Evolutionary conservation across 2,113 vertebrate genomes (phyloP).

Genomic region (Mellivora capensis): DNA sequence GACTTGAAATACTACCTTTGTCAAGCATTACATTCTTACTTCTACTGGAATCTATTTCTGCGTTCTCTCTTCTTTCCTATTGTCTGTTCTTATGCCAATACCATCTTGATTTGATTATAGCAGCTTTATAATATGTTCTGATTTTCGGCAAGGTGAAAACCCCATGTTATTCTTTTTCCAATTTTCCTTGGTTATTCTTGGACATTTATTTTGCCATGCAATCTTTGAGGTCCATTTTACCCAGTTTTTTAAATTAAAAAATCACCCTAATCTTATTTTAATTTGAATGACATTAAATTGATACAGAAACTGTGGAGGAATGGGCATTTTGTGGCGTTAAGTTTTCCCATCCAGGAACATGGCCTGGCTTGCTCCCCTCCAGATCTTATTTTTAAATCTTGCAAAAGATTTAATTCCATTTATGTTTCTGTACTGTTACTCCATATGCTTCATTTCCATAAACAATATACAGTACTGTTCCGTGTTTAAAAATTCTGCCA

Average conservation of each 20-base stretch:
- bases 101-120: constrained; percentile 19
- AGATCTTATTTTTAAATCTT: not conserved
- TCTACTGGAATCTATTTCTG: not conserved
- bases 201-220: constrained; percentile 10
- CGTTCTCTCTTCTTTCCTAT: not conserved
- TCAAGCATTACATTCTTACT: not conserved
- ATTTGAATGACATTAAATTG: constrained; percentile 18
- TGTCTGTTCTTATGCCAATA: not conserved
- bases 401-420: not conserved
- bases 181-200: constrained; percentile 11
- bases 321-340: not conserved
- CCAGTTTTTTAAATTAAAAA: not conserved
- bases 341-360: not conserved
- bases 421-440: not conserved
- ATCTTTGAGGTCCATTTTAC: not conserved
- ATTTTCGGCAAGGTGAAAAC: not conserved
- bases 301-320: not conserved
- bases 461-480: not conserved
- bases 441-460: not conserved
- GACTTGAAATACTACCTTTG: not conserved
- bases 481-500: not conserved
- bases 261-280: not conserved
- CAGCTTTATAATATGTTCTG: not conserved
- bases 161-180: not conserved
- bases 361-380: not conserved